Conservation (phyloP, 2,113 vertebrate species). For the Pipa parva region DNA sequence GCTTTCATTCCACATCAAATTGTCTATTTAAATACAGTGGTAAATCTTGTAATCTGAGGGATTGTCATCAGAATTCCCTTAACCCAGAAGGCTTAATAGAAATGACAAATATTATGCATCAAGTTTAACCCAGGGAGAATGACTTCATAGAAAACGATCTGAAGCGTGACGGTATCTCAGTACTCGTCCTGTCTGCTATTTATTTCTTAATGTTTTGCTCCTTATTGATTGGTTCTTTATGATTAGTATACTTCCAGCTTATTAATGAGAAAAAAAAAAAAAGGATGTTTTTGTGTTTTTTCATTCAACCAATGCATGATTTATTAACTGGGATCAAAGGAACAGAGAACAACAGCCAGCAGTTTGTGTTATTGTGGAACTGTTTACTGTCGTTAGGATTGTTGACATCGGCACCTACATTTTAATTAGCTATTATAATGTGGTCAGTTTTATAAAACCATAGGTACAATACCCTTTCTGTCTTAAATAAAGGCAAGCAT, state of each 20-base stretch:
- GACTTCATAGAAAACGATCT: conserved; percentile 11
- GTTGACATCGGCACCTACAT: neutral
- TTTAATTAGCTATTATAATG: neutral
- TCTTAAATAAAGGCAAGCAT: no score
- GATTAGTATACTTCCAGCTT: conserved; percentile 9
- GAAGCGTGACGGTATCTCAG: neutral
- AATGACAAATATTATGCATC: conserved; percentile 11
- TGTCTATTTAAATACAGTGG: conserved; percentile 27
- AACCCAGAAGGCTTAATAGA: conserved; percentile 26
- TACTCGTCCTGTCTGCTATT: neutral
- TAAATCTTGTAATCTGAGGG: conserved; percentile 38
- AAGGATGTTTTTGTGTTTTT: conserved; percentile 31
- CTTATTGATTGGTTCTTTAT: conserved; percentile 16
- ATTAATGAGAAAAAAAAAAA: conserved; percentile 30
- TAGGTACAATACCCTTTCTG: no score
- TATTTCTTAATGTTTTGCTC: conserved; percentile 16
- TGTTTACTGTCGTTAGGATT: conserved; percentile 6
- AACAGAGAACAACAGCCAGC: neutral
- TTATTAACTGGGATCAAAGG: conserved; percentile 9
- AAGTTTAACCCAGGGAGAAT: conserved; percentile 20
- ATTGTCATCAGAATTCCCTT: conserved; percentile 29
- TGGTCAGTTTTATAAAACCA: neutral
- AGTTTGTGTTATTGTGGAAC: conserved; percentile 5
- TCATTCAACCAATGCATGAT: conserved; percentile 8
- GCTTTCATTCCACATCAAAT: conserved; percentile 10